Conservation (phyloP, 2,888 invertebrate genomes). For the Tuta absoluta region DNA sequence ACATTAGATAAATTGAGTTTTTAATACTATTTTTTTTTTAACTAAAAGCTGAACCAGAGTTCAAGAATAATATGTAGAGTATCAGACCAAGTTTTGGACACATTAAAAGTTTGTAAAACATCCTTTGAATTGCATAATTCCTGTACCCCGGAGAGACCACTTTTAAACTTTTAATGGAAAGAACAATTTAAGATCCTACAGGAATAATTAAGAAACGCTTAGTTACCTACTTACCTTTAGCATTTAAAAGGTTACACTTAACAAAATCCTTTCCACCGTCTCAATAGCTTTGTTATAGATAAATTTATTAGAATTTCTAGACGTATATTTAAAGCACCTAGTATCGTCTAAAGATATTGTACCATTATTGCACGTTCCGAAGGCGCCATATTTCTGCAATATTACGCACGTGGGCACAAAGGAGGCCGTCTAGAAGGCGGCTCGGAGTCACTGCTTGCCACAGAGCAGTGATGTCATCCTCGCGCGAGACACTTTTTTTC, state of each 20-base stretch:
- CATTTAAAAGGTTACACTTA: no score
- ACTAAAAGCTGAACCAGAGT: not conserved
- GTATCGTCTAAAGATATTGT: not conserved
- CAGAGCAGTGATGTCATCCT: no score
- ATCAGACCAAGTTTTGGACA: slow-evolving; percentile 16
- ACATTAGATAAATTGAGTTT: no score
- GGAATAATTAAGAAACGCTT: not conserved
- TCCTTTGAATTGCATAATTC: slow-evolving; percentile 27
- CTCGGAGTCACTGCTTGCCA: slow-evolving; percentile 47
- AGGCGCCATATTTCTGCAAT: slow-evolving; percentile 32
- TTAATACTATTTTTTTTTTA: no score
- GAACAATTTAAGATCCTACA: slow-evolving; percentile 19
- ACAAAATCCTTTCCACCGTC: no score
- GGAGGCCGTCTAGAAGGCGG: slow-evolving; percentile 45
- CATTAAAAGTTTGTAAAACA: slow-evolving; percentile 17
- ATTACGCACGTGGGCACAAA: slow-evolving; percentile 29
- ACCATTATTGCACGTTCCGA: slow-evolving; percentile 1
- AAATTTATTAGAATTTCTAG: not conserved
- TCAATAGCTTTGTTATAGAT: no score
- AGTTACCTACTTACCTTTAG: not conserved
- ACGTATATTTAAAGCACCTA: not conserved
- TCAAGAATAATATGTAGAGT: not conserved
- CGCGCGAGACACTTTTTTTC: no score
- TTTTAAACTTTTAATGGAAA: slow-evolving; percentile 26
- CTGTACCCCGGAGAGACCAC: slow-evolving; percentile 18